Evolutionary conservation across 2,113 vertebrate species (phyloP).

Genomic region (Pagrus major): DNA sequence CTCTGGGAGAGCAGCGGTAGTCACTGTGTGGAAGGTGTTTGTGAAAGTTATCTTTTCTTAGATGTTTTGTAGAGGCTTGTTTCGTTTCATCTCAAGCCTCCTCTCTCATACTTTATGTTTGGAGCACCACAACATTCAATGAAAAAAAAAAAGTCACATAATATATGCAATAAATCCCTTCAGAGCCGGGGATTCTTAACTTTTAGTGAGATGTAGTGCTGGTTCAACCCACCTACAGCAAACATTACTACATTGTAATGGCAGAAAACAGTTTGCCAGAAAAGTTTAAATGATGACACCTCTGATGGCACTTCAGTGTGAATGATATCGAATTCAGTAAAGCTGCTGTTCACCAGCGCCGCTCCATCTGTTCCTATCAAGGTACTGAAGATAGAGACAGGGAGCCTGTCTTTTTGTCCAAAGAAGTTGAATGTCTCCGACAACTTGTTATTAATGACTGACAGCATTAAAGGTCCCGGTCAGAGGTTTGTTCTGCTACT

Average conservation of each 20-base stretch:
- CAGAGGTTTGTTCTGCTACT: not conserved
- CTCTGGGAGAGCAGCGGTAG: constrained; percentile 23
- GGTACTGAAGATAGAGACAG: constrained; percentile 82
- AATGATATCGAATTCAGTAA: not conserved
- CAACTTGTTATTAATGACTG: constrained; percentile 16
- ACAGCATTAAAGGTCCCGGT: not conserved
- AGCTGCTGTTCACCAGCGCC: not conserved
- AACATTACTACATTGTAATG: not conserved
- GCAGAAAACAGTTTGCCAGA: not conserved
- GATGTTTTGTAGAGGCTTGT: constrained; percentile 28
- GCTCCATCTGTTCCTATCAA: constrained; percentile 7
- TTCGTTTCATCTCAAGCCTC: constrained; percentile 35
- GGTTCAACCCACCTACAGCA: not conserved
- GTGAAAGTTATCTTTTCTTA: constrained; percentile 35
- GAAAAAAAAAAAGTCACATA: not conserved
- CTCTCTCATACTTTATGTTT: constrained; percentile 7
- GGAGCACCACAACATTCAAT: not conserved
- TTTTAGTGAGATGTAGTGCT: not conserved
- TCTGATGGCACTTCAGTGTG: not conserved
- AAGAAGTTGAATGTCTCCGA: constrained; percentile 85
- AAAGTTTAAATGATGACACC: not conserved
- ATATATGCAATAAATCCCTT: not conserved
- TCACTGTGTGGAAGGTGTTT: constrained; percentile 34
- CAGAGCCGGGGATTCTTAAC: not conserved
- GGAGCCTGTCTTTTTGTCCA: constrained; percentile 82